phyloP scores from a whole-genome alignment of 1,140 invertebrate genomes.

The Polypedilum vanderplanki region DNA sequence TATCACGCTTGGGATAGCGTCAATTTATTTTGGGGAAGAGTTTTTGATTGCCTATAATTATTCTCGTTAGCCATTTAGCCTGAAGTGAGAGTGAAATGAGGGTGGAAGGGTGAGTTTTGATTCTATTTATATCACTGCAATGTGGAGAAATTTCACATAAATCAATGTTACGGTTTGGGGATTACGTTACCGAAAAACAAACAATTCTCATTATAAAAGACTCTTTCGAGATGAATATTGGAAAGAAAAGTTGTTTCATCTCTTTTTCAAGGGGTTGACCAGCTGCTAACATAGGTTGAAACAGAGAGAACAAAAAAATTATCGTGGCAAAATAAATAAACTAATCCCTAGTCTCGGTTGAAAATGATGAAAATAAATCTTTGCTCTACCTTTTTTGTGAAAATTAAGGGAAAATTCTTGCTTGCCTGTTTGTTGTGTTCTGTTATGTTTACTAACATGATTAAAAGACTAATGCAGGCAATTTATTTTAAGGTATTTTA shows the following conservation, averaged over 20 bases:
- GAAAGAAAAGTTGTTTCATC: background rate
- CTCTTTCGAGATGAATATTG: background rate
- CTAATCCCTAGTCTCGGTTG: background rate
- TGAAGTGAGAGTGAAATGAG: background rate
- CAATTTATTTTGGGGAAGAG: background rate
- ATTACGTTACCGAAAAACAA: background rate
- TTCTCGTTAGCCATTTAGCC: conserved; percentile 10
- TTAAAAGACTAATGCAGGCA: conserved; percentile 12
- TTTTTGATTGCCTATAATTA: conserved; percentile 19
- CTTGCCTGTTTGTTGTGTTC: background rate
- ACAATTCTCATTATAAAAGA: conserved; percentile 19
- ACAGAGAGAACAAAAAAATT: background rate
- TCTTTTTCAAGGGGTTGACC: background rate
- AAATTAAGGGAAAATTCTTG: background rate
- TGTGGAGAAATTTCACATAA: background rate
- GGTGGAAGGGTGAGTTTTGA: background rate
- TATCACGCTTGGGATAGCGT: background rate
- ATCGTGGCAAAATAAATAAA: conserved; percentile 14
- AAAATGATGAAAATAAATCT: background rate
- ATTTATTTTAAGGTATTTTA: background rate
- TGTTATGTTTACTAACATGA: conserved; percentile 9
- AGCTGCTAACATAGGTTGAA: too few relatives aligned
- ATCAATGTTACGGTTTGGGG: background rate
- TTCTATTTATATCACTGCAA: background rate
- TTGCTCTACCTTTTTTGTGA: background rate